These are phyloP conservation scores for Myotis planiceps DNA, from an alignment of 2,797 vertebrate genomes.

Conservation along the genomic window DNA sequence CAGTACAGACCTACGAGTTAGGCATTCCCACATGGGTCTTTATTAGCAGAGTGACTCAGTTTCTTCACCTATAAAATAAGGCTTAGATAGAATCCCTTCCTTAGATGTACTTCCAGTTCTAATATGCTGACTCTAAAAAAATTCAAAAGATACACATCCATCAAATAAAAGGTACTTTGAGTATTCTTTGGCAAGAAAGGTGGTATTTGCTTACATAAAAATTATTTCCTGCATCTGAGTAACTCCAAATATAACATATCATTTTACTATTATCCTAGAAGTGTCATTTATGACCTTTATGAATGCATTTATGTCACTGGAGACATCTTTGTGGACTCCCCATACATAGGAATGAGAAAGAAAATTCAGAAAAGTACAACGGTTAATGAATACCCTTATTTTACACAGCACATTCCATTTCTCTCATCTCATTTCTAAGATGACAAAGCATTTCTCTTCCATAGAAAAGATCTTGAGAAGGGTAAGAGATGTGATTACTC, in stretches of 20 bases:
- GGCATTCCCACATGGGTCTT: background rate
- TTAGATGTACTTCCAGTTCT: background rate
- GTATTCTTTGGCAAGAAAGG: background rate
- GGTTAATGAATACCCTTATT: background rate
- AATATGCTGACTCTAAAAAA: constrained; percentile 4
- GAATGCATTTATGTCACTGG: background rate
- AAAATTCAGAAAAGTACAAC: background rate
- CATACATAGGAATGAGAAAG: background rate
- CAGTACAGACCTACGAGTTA: background rate
- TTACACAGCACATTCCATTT: background rate
- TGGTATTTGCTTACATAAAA: background rate
- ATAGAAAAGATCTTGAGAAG: constrained; percentile 34
- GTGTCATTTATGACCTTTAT: background rate
- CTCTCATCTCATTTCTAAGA: constrained; percentile 44
- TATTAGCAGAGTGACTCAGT: background rate
- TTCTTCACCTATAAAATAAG: constrained; percentile 26
- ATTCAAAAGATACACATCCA: background rate
- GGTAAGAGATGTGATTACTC: constrained; percentile 51
- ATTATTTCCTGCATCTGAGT: background rate
- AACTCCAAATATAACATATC: background rate
- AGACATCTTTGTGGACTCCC: background rate
- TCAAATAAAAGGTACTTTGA: background rate
- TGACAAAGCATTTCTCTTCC: background rate
- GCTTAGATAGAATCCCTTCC: background rate
- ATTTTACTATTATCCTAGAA: background rate